Conservation (phyloP, 2,888 invertebrate genomes). For the Xanthia icteritia region DNA sequence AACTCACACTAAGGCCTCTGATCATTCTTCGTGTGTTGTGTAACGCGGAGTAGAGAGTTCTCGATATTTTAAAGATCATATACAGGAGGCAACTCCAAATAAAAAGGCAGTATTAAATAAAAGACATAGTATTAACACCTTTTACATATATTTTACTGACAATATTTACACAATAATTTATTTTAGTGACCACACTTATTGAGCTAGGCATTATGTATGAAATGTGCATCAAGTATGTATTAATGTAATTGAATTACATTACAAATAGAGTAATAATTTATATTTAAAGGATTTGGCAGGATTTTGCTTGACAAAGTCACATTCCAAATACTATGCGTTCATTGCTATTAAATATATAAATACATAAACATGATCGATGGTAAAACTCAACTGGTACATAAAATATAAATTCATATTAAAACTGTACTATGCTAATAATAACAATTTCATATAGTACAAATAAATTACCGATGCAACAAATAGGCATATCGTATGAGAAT, state of each 20-base stretch:
- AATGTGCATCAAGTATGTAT: slow-evolving; percentile 88
- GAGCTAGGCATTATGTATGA: slow-evolving; percentile 89
- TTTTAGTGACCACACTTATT: slow-evolving; percentile 90
- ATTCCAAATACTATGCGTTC: slow-evolving; percentile 78
- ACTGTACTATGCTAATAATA: slow-evolving; percentile 73
- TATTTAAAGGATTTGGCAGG: slow-evolving; percentile 87
- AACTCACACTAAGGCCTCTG: too few relatives aligned
- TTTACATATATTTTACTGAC: slow-evolving; percentile 90
- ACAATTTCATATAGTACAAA: slow-evolving; percentile 76
- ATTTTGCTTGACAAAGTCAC: slow-evolving; percentile 87
- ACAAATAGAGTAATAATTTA: slow-evolving; percentile 76
- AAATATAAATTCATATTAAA: slow-evolving; percentile 78
- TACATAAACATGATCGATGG: slow-evolving; percentile 74
- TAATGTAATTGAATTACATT: slow-evolving; percentile 88
- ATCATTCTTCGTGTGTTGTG: too few relatives aligned
- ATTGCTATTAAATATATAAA: slow-evolving; percentile 73
- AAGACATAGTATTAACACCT: slow-evolving; percentile 81
- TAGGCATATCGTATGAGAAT: slow-evolving; percentile 70
- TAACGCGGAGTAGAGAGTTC: too few relatives aligned
- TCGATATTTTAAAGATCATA: too few relatives aligned
- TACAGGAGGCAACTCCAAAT: slow-evolving; percentile 19
- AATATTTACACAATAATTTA: slow-evolving; percentile 89
- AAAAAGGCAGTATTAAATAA: slow-evolving; percentile 68
- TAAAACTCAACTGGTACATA: slow-evolving; percentile 83
- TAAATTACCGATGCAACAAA: slow-evolving; percentile 78